Evolutionary conservation across 2,113 vertebrate species (phyloP), one percentile per base, ranked within the genome.

Genomic region (Scophthalmus maximus): DNA sequence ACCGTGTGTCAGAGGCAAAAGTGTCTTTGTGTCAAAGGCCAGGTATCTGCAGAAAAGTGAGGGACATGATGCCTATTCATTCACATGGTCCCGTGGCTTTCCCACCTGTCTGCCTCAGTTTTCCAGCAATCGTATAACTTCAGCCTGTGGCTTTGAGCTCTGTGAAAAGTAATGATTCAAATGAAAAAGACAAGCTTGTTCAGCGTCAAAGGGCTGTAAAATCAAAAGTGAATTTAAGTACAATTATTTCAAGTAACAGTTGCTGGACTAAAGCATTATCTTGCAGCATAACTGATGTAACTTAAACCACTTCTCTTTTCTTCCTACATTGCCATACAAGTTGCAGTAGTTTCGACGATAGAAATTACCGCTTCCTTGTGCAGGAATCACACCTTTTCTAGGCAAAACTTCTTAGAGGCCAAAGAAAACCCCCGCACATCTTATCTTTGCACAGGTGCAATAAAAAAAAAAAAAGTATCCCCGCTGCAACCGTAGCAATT

Each of bases 401-500:
- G 67, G 67, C 42, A 56, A 81, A 82, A 75, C 76, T 84, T 87
- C 79, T 89, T 70, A 77, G 50, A 81, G 49, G 56, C 79, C 26
- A 52, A 23, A 12, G 10, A 47, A 3, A 47, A 71, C 78, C 79
- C 75, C 77, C 78, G 70, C 79, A 88, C 82, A 88, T 84, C 86
- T 84, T 63, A 67, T 85, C 85, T 81, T 56, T 55, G 79, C 88
- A 85, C 78, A 81, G 83, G 91, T 87, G 89, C 84, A 87, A 84
- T 86, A 89, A 82, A 89, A 91, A 85, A 87, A 84, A 85, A 89
- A 82, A 89, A 91, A 85, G 79, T 83, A 73, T 83, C 84, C 88
- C 78, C 63, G 64, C 81, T 86, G 90, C 88, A 91, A 84, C 84
- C 82, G 84, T 82, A 87, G 85, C 90, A 90, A 87, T 88, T 95